phyloP scores from a whole-genome alignment of 2,888 invertebrate species.

The Drosophila yooni region DNA sequence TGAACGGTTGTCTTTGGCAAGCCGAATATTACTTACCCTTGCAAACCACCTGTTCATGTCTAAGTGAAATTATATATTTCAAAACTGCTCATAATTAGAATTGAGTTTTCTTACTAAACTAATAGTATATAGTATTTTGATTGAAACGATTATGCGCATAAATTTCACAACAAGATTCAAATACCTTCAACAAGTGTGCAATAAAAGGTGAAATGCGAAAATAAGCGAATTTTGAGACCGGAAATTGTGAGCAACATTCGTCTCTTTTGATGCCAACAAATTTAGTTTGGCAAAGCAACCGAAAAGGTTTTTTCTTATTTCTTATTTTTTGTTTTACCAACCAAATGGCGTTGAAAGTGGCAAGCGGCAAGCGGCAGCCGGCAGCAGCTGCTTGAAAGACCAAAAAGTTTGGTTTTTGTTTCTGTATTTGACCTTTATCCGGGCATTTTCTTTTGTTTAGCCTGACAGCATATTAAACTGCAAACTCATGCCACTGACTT shows the following conservation, averaged over 20 bases:
- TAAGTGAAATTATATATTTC: not conserved
- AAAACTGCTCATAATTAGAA: not conserved
- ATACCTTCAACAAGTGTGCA: not conserved
- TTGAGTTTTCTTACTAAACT: not conserved
- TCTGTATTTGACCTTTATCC: conserved; percentile 36
- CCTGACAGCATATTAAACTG: conserved; percentile 10
- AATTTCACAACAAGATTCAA: not conserved
- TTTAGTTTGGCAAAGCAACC: conserved; percentile 51
- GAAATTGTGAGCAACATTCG: conserved; percentile 73
- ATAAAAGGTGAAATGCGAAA: conserved; percentile 49
- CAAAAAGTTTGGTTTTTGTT: conserved; percentile 29
- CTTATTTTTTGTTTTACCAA: conserved; percentile 1
- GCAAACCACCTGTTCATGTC: not conserved
- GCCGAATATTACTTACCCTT: not conserved
- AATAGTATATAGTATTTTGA: not conserved
- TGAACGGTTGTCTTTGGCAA: not conserved
- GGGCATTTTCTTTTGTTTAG: conserved; percentile 3
- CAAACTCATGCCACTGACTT: conserved; percentile 30
- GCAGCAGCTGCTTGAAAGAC: conserved; percentile 46
- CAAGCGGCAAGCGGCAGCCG: conserved; percentile 36
- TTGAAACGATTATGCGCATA: not conserved
- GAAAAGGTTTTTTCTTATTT: conserved; percentile 6
- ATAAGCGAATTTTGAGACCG: conserved; percentile 62
- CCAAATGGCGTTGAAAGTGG: conserved; percentile 43
- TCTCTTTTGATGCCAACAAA: conserved; percentile 70